Evolutionary conservation across 2,888 invertebrate species (phyloP), one percentile per base, ranked within the genome.

Genomic region (Parapristionchus giblindavisi): DNA sequence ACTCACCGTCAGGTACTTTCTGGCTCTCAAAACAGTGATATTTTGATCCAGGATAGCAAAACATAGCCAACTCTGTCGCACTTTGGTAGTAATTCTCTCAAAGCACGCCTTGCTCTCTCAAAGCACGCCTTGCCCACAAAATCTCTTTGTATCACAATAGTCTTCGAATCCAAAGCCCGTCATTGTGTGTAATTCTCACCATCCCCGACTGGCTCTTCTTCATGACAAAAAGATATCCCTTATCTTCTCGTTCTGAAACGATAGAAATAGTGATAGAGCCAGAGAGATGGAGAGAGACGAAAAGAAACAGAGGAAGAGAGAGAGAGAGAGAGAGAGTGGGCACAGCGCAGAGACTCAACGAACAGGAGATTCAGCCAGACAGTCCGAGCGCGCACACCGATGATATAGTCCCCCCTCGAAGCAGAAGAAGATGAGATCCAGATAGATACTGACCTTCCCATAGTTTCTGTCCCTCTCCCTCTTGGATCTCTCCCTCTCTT

Each of bases 271-370:
- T 34, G 54, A 43, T 60, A 74, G 29, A 14, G 29, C 58, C 17
- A 29, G 40, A 32, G 29, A 38, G 43, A 34, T 2, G 29, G 40
- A 40, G 8, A 29, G 65, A 58, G 54, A 14, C 21, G 56, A 32
- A 34, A n/a, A n/a, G n/a, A n/a, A n/a, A n/a, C n/a, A 40, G 34
- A 6, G 2, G 40, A 6, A 27, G 65, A 27, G 38, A 48, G 34
- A 63, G 8, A 29, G 34, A 40, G 61, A 38, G 34, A 21, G 14
- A 14, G 1, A 43, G 56, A 52, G 68, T 58, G 73, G 43, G 40
- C 60, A 58, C 48, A 48, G 48, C 48, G 27, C 32, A 58, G 32
- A 14, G 38, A 68, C 75, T 52, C 17, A 56, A n/a, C 11, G 58
- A n/a, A 24, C 8, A 24, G 58, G 58, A n/a, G 58, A n/a, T 8